Evolutionary conservation across 2,888 invertebrate genomes (phyloP).

Genomic region (Helleia helle): DNA sequence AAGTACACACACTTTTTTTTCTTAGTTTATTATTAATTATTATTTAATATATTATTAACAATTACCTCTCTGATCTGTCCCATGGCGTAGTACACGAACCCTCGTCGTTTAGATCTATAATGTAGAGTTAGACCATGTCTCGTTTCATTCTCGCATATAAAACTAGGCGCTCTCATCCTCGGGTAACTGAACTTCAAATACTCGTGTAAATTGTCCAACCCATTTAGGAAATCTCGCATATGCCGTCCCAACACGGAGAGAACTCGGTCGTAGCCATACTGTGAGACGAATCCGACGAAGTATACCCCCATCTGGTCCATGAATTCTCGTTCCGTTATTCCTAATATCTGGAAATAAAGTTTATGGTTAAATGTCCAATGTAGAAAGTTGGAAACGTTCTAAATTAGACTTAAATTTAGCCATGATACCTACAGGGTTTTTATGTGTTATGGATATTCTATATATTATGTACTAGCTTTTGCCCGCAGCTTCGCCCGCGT

Average conservation of each 20-base stretch:
- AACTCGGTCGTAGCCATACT: slow-evolving; percentile 95
- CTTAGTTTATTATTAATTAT: too few species aligned
- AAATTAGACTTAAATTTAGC: too few species aligned
- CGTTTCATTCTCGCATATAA: slow-evolving; percentile 97
- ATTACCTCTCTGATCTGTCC: slow-evolving; percentile 91
- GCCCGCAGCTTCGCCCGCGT: too few species aligned
- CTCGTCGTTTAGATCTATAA: slow-evolving; percentile 92
- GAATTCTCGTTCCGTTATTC: slow-evolving; percentile 90
- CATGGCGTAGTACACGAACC: slow-evolving; percentile 97
- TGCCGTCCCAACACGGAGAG: slow-evolving; percentile 92
- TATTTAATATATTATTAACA: too few species aligned
- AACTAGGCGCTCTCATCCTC: slow-evolving; percentile 91
- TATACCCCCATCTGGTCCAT: slow-evolving; percentile 96
- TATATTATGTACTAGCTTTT: too few species aligned
- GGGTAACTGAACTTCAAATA: slow-evolving; percentile 97
- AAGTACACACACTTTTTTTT: too few species aligned
- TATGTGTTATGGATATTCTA: too few species aligned
- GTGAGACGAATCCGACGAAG: slow-evolving; percentile 94
- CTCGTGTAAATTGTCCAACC: slow-evolving; percentile 96
- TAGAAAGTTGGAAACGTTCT: too few species aligned
- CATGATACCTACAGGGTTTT: too few species aligned
- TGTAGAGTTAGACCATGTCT: slow-evolving; percentile 93
- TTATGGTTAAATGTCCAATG: too few species aligned
- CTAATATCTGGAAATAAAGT: slow-evolving; percentile 78
- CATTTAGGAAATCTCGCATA: slow-evolving; percentile 96